These are phyloP conservation scores for Corvus moneduloides DNA, from an alignment of 2,113 vertebrate genomes.

Conservation along the genomic window DNA sequence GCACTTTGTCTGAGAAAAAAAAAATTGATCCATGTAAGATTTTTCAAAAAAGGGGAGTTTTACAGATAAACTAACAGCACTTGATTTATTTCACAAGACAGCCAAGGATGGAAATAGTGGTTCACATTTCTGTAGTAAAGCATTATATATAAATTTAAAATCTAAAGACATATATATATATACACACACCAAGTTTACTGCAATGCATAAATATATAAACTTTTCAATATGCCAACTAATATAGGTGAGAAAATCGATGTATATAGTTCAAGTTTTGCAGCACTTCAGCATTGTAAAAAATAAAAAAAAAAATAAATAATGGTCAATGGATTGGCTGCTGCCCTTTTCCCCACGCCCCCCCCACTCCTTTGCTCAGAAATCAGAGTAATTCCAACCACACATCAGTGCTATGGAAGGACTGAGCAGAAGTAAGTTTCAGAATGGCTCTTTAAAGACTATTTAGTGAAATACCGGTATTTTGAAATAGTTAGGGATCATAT, in stretches of 20 bases:
- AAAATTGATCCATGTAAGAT: background rate
- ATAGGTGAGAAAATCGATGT: slow-evolving; percentile 56
- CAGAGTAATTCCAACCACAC: background rate
- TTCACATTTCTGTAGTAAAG: slow-evolving; percentile 64
- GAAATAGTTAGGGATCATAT: background rate
- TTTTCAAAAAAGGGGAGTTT: slow-evolving; percentile 16
- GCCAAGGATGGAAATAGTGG: slow-evolving; percentile 50
- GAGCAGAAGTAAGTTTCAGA: background rate
- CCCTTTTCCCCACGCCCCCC: background rate
- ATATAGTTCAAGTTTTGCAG: slow-evolving; percentile 69
- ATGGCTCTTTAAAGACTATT: background rate
- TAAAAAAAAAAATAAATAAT: slow-evolving; percentile 21
- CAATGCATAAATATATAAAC: slow-evolving; percentile 57
- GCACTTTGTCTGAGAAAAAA: slow-evolving; percentile 40
- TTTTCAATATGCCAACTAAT: slow-evolving; percentile 16
- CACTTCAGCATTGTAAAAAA: slow-evolving; percentile 58
- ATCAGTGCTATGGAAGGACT: background rate
- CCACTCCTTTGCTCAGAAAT: background rate
- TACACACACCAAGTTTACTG: slow-evolving; percentile 10
- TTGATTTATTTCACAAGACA: slow-evolving; percentile 48
- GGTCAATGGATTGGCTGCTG: slow-evolving; percentile 19
- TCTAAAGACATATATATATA: slow-evolving; percentile 53
- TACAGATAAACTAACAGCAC: slow-evolving; percentile 45
- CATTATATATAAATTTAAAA: slow-evolving; percentile 65
- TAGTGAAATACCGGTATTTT: background rate